Evolutionary conservation across 2,888 invertebrate genomes (phyloP).

Genomic region (Zaprionus lineosus): DNA sequence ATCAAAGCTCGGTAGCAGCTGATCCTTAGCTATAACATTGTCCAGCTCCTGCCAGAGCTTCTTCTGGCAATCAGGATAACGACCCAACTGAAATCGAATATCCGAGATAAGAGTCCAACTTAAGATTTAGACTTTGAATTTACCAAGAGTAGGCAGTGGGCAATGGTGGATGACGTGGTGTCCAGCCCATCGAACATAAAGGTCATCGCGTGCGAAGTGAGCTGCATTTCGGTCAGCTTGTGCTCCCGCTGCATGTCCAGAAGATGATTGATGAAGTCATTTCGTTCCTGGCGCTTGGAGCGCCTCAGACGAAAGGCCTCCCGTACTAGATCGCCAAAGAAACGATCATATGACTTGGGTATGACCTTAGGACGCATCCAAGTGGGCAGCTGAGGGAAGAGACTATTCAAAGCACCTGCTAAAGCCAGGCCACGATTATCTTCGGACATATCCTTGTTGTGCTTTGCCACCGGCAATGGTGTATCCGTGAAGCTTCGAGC

Average conservation of each 20-base stretch:
- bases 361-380: conserved; percentile 72
- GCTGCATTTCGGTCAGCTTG: conserved; percentile 58
- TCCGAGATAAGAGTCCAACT: too few relatives aligned
- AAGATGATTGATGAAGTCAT: conserved; percentile 80
- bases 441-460: conserved; percentile 77
- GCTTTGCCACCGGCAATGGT: conserved; percentile 75
- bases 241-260: conserved; percentile 75
- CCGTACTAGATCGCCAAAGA: conserved; percentile 68
- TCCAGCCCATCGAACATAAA: conserved; percentile 82
- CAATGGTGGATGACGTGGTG: conserved; percentile 79
- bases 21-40: conserved; percentile 17
- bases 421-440: conserved; percentile 68
- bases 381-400: conserved; percentile 73
- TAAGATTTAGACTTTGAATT: too few relatives aligned
- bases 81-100: conserved; percentile 66
- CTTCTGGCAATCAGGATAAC: conserved; percentile 69
- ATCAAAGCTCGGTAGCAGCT: conserved; percentile 73
- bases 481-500: conserved; percentile 80
- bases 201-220: conserved; percentile 80
- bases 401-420: conserved; percentile 68
- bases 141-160: conserved; percentile 79
- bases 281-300: conserved; percentile 51
- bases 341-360: conserved; percentile 85
- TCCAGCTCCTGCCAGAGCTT: conserved; percentile 70
- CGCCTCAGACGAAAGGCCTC: conserved; percentile 71